Evolutionary conservation across 30 jellyfish, hydroid and myxozoan species (phyloP), one percentile per base, ranked within the genome.

Genomic region (Chironex yamaguchii): DNA sequence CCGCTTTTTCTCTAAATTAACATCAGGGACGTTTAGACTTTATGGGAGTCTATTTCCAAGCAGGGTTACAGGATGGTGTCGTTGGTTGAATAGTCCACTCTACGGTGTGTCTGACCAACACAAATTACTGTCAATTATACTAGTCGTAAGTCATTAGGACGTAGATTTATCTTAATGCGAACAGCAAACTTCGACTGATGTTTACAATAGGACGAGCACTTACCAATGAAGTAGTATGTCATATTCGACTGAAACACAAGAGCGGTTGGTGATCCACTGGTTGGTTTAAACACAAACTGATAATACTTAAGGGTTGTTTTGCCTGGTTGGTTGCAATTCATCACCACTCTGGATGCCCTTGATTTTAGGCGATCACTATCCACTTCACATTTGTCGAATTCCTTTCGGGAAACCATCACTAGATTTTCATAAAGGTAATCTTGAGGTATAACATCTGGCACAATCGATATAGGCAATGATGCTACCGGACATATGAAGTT

Each of bases 211-310:
- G n/a, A n/a, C n/a, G n/a, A n/a, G n/a, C 9, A 14, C 73, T 58
- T 58, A 58, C 73, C 73, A 11, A 58, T 58, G 21, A 58, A 58
- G 32, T 58, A 58, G 21, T 58, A 58, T 14, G 73, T 58, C 32
- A 6, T 20, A 22, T 58, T 58, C 26, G 73, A 25, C 34, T 14
- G 32, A 25, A 58, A 58, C 26, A 14, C 34, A 58, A 58, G 11
- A 11, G 73, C 25, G 11, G 34, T 6, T 14, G 25, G 11, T 11
- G 73, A 14, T 20, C 25, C 25, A 58, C 73, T 58, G 9, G 9
- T 17, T 6, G 58, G 58, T 42, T 42, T 42, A 17, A 42, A 42
- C 17, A 17, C 9, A 42, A 42, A 42, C 12, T 11, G 21, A 25
- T 14, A 58, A 58, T 58, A 58, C 12, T 14, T 14, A 11, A 20